Base-by-base conservation (phyloP, 2,797 vertebrate species). In the Pempheris klunzingeri region DNA sequence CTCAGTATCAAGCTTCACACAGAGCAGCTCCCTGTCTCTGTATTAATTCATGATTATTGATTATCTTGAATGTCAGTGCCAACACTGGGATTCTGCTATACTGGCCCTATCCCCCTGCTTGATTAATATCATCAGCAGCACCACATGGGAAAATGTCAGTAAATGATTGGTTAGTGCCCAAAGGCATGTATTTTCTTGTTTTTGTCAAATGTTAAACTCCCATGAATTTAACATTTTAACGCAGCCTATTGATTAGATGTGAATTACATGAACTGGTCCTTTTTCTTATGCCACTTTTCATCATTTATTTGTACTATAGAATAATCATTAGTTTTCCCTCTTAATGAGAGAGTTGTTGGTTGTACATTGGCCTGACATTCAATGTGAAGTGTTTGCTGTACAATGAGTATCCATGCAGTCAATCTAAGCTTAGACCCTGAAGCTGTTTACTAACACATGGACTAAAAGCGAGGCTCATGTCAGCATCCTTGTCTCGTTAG, bases 401-500 rank as follows among this genome's bases (percentile, higher is more conserved):
- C 28, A 61, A 34, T 67, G 44, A 71, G 20, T 54, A 24, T 34
- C 7, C 66, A 20, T 28, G 43, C 50, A 52, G 32, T 50, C 20
- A 66, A 63, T 34, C 50, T n/a, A 39, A 32, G 18, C 46, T 54
- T 24, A 2, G 3, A 44, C 15, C 50, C 63, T 38, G 61, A 66
- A 76, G 79, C 62, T 75, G 64, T 78, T 75, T 67, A 66, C 47
- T 53, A 28, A 55, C 36, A 65, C 52, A 62, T 44, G 6, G 52
- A n/a, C 22, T 18, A 75, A 64, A 47, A 59, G 64, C 49, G 50
- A 75, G 57, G 20, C 34, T 32, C 76, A 78, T 79, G 74, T 73
- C 67, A 76, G 77, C 74, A 62, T 86, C 86, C 77, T 80, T 28
- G 58, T 81, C 61, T 85, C 46, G 53, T 83, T 79, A 73, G 75